Conservation (phyloP, 2,888 invertebrate species). For the Eupeodes luniger region DNA sequence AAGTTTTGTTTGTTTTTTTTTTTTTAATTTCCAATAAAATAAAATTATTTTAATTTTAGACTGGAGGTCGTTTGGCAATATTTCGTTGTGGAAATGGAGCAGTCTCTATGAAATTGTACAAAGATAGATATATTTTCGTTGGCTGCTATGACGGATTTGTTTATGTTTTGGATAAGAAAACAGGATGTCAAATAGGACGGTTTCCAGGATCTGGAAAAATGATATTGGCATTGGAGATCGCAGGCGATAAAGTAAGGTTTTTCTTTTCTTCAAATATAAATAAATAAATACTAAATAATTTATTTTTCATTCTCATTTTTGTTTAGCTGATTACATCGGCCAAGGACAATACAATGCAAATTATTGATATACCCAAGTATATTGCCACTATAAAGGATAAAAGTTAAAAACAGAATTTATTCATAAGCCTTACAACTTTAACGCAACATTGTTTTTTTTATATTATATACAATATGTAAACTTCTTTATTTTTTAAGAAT, state of each 20-base stretch:
- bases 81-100: slow-evolving; percentile 89
- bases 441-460: slow-evolving; percentile 7
- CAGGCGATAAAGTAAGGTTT: slow-evolving; percentile 86
- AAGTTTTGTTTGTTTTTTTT: slow-evolving; percentile 81
- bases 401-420: slow-evolving; percentile 43
- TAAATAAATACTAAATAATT: not conserved
- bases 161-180: slow-evolving; percentile 87
- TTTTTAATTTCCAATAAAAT: not conserved
- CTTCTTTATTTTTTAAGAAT: slow-evolving; percentile 12
- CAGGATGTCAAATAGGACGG: slow-evolving; percentile 86
- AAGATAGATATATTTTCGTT: slow-evolving; percentile 87
- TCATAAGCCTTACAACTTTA: slow-evolving; percentile 13
- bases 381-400: slow-evolving; percentile 70
- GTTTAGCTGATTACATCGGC: slow-evolving; percentile 88
- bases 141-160: slow-evolving; percentile 92
- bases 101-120: slow-evolving; percentile 88
- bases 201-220: slow-evolving; percentile 89
- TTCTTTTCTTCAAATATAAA: not conserved
- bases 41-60: slow-evolving; percentile 84
- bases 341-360: slow-evolving; percentile 88
- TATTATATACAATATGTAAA: not conserved
- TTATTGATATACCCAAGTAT: slow-evolving; percentile 87
- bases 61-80: slow-evolving; percentile 86
- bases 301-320: not conserved
- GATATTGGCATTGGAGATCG: slow-evolving; percentile 89